Percentiles rank a stretch among this genome's conserved stretches.
phyloP scores from a whole-genome alignment of 2,888 invertebrate species.

The Drosophila colorata region DNA sequence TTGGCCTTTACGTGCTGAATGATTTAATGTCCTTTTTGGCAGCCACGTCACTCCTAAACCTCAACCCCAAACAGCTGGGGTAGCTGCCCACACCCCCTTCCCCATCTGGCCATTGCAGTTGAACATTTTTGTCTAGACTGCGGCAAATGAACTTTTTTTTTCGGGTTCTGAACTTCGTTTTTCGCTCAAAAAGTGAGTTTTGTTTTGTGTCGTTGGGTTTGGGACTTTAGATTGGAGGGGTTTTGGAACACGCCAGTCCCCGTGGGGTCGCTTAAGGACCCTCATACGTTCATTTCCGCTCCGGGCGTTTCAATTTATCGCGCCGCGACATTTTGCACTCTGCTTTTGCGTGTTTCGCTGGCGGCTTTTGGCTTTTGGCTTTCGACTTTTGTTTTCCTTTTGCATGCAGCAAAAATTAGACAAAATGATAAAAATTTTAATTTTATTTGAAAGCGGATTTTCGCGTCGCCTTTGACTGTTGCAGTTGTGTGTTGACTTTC shows the following conservation, averaged over 20 bases:
- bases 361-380: slow-evolving; percentile 28
- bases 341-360: slow-evolving; percentile 61
- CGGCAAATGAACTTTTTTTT: slow-evolving; percentile 70
- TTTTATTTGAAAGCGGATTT: slow-evolving; percentile 74
- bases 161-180: slow-evolving; percentile 42
- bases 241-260: slow-evolving; percentile 24
- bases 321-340: slow-evolving; percentile 78
- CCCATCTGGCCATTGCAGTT: slow-evolving; percentile 57
- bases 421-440: slow-evolving; percentile 78
- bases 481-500: slow-evolving; percentile 41
- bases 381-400: slow-evolving; percentile 38
- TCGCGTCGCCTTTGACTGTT: slow-evolving; percentile 48
- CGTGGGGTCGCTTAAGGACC: slow-evolving; percentile 60
- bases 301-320: slow-evolving; percentile 72
- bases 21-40: slow-evolving; percentile 81
- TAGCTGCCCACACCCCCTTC: slow-evolving; percentile 4
- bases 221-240: background rate
- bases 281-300: slow-evolving; percentile 55
- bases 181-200: slow-evolving; percentile 72
- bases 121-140: slow-evolving; percentile 76
- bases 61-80: slow-evolving; percentile 9
- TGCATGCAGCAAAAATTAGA: slow-evolving; percentile 68
- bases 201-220: slow-evolving; percentile 37
- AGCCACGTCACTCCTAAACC: slow-evolving; percentile 59
- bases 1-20: slow-evolving; percentile 72